These are phyloP conservation scores for Dasysyrphus albostriatus DNA, from an alignment of 2,888 invertebrate species.

Conservation along the genomic window DNA sequence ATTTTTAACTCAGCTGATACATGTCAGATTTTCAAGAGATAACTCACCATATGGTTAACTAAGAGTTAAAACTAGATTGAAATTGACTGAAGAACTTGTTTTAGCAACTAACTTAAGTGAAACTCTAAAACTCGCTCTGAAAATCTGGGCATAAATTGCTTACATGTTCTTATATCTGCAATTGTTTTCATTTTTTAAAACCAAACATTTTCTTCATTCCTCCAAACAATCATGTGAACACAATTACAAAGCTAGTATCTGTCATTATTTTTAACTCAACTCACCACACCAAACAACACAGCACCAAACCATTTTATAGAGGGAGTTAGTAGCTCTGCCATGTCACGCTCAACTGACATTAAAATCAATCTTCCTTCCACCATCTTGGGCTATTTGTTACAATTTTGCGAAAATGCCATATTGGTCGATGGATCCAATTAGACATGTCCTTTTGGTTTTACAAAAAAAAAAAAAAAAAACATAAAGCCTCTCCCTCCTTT, in stretches of 20 bases:
- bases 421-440: slow-evolving; percentile 68
- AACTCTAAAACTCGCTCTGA: too few relatives aligned
- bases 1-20: too few relatives aligned
- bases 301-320: background rate
- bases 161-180: background rate
- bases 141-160: background rate
- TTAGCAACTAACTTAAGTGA: too few relatives aligned
- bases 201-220: background rate
- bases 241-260: background rate
- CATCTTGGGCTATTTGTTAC: slow-evolving; percentile 61
- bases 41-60: too few relatives aligned
- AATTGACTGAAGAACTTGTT: too few relatives aligned
- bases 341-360: slow-evolving; percentile 55
- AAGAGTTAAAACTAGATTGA: too few relatives aligned
- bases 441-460: slow-evolving; percentile 65
- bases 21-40: too few relatives aligned
- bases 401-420: slow-evolving; percentile 56
- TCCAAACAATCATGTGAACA: slow-evolving; percentile 8
- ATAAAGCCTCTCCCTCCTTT: slow-evolving; percentile 36
- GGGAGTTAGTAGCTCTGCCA: slow-evolving; percentile 1
- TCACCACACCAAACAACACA: background rate
- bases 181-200: background rate
- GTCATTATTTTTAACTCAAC: slow-evolving; percentile 18
- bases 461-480: slow-evolving; percentile 6
- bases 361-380: slow-evolving; percentile 43